Conservation (phyloP, 2,888 invertebrate species). For the Rhodophaea formosa region DNA sequence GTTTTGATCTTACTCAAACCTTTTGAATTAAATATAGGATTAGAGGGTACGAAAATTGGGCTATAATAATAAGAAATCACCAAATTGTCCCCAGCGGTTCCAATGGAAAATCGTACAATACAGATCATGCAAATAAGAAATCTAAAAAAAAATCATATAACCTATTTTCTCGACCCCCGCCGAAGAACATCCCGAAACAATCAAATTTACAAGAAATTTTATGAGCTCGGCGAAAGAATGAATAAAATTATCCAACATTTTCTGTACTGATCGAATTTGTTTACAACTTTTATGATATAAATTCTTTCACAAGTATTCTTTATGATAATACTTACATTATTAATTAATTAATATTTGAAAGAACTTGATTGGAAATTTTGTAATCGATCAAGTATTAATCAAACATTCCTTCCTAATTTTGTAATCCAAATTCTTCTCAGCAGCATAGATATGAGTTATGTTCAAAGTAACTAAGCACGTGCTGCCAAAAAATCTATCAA, state of each 20-base stretch:
- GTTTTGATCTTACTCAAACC: neutral
- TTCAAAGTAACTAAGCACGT: no score
- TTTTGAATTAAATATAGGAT: neutral
- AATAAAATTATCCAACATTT: constrained; percentile 33
- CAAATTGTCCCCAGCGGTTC: neutral
- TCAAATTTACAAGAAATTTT: constrained; percentile 37
- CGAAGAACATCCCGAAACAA: constrained; percentile 34
- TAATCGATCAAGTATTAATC: no score
- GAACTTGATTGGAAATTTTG: no score
- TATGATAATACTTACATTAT: neutral
- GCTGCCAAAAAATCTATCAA: no score
- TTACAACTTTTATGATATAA: constrained; percentile 6
- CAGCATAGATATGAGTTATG: no score
- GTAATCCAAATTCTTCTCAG: no score
- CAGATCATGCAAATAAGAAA: constrained; percentile 26
- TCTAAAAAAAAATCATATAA: constrained; percentile 13
- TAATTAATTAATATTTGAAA: neutral
- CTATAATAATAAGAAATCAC: neutral
- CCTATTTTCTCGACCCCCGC: constrained; percentile 18
- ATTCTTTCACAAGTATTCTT: constrained; percentile 4
- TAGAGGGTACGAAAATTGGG: neutral
- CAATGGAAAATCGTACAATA: neutral
- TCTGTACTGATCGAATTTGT: constrained; percentile 25
- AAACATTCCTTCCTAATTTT: no score
- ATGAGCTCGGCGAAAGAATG: constrained; percentile 27